phyloP scores from a whole-genome alignment of 2,797 vertebrate genomes.

The Enteromius thamalakanensis region DNA sequence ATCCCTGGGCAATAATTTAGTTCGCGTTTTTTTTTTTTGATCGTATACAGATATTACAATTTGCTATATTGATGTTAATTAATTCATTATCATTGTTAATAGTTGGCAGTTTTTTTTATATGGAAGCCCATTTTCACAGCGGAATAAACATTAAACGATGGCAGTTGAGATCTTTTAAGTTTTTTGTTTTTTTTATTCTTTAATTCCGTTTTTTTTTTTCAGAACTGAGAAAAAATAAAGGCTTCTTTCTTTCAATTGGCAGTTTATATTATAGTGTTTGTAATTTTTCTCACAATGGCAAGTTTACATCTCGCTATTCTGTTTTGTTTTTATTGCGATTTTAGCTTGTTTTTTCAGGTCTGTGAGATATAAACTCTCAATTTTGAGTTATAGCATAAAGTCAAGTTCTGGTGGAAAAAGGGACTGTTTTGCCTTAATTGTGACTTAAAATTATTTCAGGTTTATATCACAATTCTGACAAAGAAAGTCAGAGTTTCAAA shows the following conservation, averaged over 20 bases:
- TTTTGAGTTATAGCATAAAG: background rate
- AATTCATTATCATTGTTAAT: background rate
- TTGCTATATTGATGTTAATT: background rate
- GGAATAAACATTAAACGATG: background rate
- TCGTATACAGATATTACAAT: background rate
- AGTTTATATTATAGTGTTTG: background rate
- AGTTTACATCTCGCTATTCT: too few species aligned
- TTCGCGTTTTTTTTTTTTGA: background rate
- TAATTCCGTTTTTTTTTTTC: background rate
- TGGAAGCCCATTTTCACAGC: background rate
- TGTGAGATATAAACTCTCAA: background rate
- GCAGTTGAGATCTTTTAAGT: background rate
- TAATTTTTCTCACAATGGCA: background rate
- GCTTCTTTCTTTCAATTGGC: background rate
- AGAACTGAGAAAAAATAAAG: background rate
- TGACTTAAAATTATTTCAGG: too few species aligned
- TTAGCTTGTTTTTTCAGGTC: background rate
- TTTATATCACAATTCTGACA: too few species aligned
- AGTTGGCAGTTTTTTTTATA: background rate
- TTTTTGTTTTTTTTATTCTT: background rate
- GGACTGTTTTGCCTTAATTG: too few species aligned
- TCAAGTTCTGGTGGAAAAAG: background rate
- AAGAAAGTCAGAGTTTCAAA: too few species aligned
- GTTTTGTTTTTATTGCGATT: background rate
- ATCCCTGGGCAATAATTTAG: background rate